These are phyloP conservation scores for Leptodactylus fallax DNA, from an alignment of 2,797 vertebrate genomes.

Conservation along the genomic window DNA sequence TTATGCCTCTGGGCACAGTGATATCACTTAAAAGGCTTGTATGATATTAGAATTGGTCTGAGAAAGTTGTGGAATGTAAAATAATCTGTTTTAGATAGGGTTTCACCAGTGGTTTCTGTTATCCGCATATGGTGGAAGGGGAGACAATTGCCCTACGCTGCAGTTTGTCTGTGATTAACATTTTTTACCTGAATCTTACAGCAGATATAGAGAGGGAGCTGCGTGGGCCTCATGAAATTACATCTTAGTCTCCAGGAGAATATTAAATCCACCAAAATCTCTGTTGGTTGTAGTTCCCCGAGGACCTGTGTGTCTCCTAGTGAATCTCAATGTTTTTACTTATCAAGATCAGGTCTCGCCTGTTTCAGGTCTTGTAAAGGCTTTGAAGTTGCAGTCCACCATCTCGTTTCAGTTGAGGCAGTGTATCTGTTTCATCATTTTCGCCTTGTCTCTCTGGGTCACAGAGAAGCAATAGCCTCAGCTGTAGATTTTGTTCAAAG, in stretches of 20 bases:
- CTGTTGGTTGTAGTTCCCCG: slow-evolving; percentile 23
- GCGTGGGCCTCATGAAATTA: background rate
- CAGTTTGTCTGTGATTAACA: background rate
- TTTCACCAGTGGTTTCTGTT: background rate
- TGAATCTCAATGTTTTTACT: slow-evolving; percentile 55
- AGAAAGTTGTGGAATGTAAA: background rate
- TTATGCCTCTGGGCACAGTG: no score
- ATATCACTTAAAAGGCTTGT: background rate
- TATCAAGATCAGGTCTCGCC: slow-evolving; percentile 54
- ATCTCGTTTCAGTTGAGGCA: slow-evolving; percentile 57
- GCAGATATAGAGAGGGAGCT: background rate
- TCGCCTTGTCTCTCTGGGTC: slow-evolving; percentile 68
- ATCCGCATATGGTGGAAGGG: background rate
- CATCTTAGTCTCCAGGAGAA: slow-evolving; percentile 33
- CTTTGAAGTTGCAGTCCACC: slow-evolving; percentile 59
- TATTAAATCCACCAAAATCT: slow-evolving; percentile 19
- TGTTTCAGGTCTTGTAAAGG: slow-evolving; percentile 48
- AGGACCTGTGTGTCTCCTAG: slow-evolving; percentile 50
- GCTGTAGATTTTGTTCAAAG: slow-evolving; percentile 66
- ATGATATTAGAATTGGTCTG: background rate
- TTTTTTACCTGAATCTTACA: background rate
- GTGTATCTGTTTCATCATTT: slow-evolving; percentile 68
- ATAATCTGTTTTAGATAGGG: background rate
- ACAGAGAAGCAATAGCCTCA: slow-evolving; percentile 65
- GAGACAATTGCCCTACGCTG: background rate